Conservation (phyloP, 1,140 invertebrate genomes). For the Muscidifurax raptorellus region DNA sequence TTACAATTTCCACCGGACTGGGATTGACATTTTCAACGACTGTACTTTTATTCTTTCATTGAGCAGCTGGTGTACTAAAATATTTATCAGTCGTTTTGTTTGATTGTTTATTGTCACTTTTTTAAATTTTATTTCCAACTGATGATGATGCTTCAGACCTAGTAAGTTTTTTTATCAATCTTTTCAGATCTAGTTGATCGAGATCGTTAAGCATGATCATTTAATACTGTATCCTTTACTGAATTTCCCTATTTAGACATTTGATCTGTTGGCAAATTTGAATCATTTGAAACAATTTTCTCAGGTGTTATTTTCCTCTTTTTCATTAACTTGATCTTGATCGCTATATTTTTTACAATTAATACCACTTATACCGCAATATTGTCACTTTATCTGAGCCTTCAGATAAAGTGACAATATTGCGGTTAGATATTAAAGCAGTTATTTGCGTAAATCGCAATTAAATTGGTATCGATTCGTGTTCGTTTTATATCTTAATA, state of each 20-base stretch:
- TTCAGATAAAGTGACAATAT: too few species aligned
- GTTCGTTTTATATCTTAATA: too few species aligned
- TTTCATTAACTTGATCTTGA: too few species aligned
- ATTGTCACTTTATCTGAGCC: too few species aligned
- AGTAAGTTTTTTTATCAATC: slow-evolving; percentile 16
- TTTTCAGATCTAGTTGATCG: slow-evolving; percentile 1
- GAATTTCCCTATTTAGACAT: not conserved
- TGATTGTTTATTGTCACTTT: not conserved
- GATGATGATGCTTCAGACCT: slow-evolving; percentile 19
- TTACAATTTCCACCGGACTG: not conserved
- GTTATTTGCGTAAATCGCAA: too few species aligned
- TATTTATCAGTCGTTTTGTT: slow-evolving; percentile 35
- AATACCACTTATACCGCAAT: too few species aligned
- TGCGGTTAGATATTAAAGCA: too few species aligned
- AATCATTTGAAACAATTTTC: not conserved
- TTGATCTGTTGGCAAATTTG: not conserved
- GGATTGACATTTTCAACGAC: slow-evolving; percentile 20
- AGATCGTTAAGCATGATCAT: too few species aligned
- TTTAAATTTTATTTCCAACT: not conserved
- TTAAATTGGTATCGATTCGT: too few species aligned
- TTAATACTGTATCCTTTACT: not conserved
- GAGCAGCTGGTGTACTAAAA: not conserved
- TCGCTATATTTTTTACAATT: not conserved
- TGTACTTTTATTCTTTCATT: slow-evolving; percentile 11
- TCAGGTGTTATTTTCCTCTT: not conserved